These are phyloP conservation scores for Drosophila setosimentum DNA, from an alignment of 2,888 invertebrate species.

Conservation along the genomic window DNA sequence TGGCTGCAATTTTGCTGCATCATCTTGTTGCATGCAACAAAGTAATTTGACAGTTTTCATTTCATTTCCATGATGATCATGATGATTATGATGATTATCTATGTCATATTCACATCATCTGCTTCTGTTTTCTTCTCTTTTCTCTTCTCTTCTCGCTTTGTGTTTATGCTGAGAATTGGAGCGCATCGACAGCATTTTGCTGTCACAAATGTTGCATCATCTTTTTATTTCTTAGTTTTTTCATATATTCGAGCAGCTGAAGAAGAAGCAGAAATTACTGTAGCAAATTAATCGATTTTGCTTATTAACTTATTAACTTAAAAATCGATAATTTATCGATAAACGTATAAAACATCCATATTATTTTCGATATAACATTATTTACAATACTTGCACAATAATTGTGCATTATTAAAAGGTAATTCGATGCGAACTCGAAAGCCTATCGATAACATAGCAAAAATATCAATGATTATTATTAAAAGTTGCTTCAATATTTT, in stretches of 20 bases:
- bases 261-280: background rate
- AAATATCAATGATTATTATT: too few relatives aligned
- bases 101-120: constrained; percentile 40
- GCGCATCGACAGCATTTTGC: constrained; percentile 57
- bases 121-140: constrained; percentile 24
- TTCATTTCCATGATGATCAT: constrained; percentile 36
- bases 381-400: rapidly evolving
- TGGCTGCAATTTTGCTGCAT: constrained; percentile 36
- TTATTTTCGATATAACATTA: background rate
- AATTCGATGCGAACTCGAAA: background rate
- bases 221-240: background rate
- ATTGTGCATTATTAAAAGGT: background rate
- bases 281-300: background rate
- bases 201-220: constrained; percentile 70
- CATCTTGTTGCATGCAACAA: constrained; percentile 57
- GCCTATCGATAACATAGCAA: background rate
- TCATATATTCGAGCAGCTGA: background rate
- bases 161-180: constrained; percentile 62
- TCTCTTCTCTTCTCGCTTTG: constrained; percentile 29
- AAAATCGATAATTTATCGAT: background rate
- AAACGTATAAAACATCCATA: background rate
- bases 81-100: constrained; percentile 19
- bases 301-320: background rate
- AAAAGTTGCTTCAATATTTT: background rate
- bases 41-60: constrained; percentile 69